phyloP scores from a whole-genome alignment of 2,888 invertebrate genomes.

The Boloria euphrosyne region DNA sequence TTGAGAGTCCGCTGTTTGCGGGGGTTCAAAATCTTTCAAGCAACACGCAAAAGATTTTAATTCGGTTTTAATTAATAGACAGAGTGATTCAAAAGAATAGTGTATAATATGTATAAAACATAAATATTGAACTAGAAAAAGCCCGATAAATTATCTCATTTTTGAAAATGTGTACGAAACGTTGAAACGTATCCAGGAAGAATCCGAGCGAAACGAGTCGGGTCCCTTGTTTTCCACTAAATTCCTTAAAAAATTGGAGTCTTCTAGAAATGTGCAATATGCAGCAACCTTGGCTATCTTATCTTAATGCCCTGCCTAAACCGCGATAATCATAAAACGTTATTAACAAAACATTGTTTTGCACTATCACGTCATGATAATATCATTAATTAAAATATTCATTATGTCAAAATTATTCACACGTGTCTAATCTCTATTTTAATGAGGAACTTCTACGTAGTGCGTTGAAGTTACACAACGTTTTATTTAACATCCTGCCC shows the following conservation, averaged over 20 bases:
- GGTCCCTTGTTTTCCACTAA: neutral
- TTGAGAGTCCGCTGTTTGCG: too few species aligned
- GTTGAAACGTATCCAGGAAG: neutral
- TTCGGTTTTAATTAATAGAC: too few species aligned
- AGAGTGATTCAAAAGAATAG: too few species aligned
- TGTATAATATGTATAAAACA: too few species aligned
- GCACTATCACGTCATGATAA: slow-evolving; percentile 17
- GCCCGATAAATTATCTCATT: neutral
- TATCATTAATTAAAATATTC: neutral
- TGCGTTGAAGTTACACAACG: neutral
- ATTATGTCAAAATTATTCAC: too few species aligned
- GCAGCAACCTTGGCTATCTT: slow-evolving; percentile 24
- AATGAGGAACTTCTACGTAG: neutral
- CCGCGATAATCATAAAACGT: slow-evolving; percentile 26
- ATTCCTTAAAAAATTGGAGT: neutral
- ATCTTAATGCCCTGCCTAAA: slow-evolving; percentile 21
- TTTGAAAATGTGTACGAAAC: slow-evolving; percentile 12
- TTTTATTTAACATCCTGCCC: slow-evolving; percentile 16
- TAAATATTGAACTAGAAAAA: too few species aligned
- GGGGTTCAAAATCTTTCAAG: too few species aligned
- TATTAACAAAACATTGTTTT: slow-evolving; percentile 27
- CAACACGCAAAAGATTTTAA: too few species aligned
- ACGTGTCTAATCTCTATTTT: neutral
- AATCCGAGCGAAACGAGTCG: neutral
- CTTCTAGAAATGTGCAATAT: slow-evolving; percentile 1